Conservation (phyloP, 2,113 vertebrate species). For the Cololabis saira region DNA sequence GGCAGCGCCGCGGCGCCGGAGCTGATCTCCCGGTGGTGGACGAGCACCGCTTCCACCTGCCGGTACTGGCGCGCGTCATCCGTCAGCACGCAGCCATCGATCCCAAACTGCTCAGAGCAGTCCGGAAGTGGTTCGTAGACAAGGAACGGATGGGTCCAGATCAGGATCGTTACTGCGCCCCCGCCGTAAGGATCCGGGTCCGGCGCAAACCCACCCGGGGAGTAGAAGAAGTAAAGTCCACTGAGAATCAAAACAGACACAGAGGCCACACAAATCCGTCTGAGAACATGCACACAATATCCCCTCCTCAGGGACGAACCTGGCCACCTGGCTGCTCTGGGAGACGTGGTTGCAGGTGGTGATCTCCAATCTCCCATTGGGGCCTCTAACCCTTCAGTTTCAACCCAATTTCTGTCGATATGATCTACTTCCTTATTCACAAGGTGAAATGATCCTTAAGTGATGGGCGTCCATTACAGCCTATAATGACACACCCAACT, state of each 20-base stretch:
- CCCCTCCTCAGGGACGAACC: neutral
- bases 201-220: slow-evolving; percentile 14
- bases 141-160: slow-evolving; percentile 89
- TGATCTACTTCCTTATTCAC: neutral
- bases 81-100: slow-evolving; percentile 83
- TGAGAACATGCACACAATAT: slow-evolving; percentile 9
- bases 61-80: slow-evolving; percentile 69
- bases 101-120: slow-evolving; percentile 79
- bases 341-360: neutral
- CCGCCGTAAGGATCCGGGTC: neutral
- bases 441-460: neutral
- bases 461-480: neutral
- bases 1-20: slow-evolving; percentile 43
- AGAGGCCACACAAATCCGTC: slow-evolving; percentile 2
- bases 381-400: neutral
- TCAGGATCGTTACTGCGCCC: slow-evolving; percentile 76
- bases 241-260: slow-evolving; percentile 35
- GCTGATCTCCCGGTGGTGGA: slow-evolving; percentile 89
- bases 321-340: neutral
- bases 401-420: neutral
- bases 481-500: slow-evolving; percentile 20
- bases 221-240: slow-evolving; percentile 27
- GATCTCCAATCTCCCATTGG: slow-evolving; percentile 40
- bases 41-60: slow-evolving; percentile 84
- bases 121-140: slow-evolving; percentile 49